Evolutionary conservation across 2,888 invertebrate species (phyloP).

Genomic region (Halocaridina rubra): DNA sequence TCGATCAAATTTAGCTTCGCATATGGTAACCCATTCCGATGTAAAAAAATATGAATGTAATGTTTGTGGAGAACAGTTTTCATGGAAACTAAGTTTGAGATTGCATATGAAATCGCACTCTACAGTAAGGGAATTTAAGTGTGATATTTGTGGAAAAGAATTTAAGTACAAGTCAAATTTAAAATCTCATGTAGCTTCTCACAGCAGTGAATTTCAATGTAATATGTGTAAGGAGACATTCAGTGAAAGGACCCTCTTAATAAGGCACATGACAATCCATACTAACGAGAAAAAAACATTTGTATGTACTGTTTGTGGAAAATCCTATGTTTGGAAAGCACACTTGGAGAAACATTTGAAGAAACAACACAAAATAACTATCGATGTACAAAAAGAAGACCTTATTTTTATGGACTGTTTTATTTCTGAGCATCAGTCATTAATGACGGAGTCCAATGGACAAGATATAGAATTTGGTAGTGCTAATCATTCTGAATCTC

Average conservation of each 20-base stretch:
- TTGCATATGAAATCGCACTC: background rate
- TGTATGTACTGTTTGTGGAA: background rate
- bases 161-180: background rate
- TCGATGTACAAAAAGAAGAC: too few species aligned
- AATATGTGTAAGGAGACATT: background rate
- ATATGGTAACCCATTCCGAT: background rate
- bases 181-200: background rate
- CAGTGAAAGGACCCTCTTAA: background rate
- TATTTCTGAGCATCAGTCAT: too few species aligned
- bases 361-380: too few species aligned
- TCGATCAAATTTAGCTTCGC: background rate
- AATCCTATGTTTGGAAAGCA: background rate
- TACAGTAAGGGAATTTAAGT: background rate
- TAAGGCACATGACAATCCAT: background rate
- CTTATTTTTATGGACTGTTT: too few species aligned
- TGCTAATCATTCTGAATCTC: too few species aligned
- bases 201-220: background rate
- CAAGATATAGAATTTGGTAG: too few species aligned
- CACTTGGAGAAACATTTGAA: background rate
- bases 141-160: background rate
- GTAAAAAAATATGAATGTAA: background rate
- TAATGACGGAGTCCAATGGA: too few species aligned
- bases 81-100: background rate
- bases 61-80: background rate
- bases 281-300: background rate